A percentile compares a stretch with the other conserved stretches of the same genome.
Conservation (phyloP, 2,797 vertebrate genomes). For the Agapornis canus region DNA sequence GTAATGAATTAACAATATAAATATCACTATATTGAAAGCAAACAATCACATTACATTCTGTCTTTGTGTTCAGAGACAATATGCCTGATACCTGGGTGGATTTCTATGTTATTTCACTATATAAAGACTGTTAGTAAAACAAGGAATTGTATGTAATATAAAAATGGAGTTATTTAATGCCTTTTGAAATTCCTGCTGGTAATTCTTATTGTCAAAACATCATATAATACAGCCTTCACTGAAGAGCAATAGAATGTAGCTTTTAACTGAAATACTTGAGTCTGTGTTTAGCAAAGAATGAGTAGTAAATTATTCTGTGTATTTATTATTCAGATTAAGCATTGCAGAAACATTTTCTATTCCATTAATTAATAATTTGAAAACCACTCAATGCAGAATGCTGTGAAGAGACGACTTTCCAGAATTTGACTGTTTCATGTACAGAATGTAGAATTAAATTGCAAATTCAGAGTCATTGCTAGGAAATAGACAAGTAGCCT, state of each 20-base stretch:
- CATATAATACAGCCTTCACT: neutral
- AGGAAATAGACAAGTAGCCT: neutral
- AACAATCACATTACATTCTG: neutral
- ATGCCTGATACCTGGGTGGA: neutral
- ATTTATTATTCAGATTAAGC: conserved; percentile 52
- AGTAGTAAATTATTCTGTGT: conserved; percentile 40
- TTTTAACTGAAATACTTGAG: neutral
- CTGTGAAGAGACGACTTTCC: neutral
- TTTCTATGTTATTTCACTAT: neutral
- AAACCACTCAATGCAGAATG: conserved; percentile 5
- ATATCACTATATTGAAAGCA: neutral
- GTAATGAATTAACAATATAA: neutral
- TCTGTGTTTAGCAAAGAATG: conserved; percentile 4
- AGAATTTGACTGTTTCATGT: neutral
- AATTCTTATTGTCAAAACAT: conserved; percentile 9
- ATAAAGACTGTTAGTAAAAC: neutral
- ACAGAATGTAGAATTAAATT: conserved; percentile 7
- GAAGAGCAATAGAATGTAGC: neutral
- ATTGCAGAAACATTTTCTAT: conserved; percentile 33
- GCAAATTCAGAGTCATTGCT: neutral
- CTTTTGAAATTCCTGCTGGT: conserved; percentile 1
- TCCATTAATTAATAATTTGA: conserved; percentile 60
- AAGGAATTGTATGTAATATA: neutral
- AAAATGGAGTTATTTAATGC: neutral
- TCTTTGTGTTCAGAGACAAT: neutral